Base-by-base conservation (phyloP, 2,888 invertebrate species). In the Nowickia ferox region DNA sequence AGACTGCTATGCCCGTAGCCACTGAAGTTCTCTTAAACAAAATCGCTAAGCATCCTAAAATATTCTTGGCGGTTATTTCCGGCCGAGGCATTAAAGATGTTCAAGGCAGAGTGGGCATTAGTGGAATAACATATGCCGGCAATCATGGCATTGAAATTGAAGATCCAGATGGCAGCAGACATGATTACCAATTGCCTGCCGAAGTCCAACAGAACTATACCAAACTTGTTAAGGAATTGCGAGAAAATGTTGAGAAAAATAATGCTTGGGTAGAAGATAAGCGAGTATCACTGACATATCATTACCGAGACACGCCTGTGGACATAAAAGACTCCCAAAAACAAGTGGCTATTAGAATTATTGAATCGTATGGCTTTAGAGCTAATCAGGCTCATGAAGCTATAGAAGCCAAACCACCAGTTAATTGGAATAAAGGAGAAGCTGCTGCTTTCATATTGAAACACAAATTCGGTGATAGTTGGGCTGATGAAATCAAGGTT, bases 261-360 rank as follows among this genome's bases (percentile, higher is more conserved):
- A 96, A 96, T 6, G 96, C 96, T 0, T 96, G 96, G 96, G 95
- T 96, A 0, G 96, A 96, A 90, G 96, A 96, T 90, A 96, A 96
- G 90, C 95, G 94, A 2, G 95, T 96, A 0, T 93, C 96, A 0
- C 91, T 96, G 59, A 96, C 96, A 8, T 96, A 95, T 91, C 96
- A 96, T 89, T 96, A 95, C 90, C 94, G 96, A 1, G 96, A 96
- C 88, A 94, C 95, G 0, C 95, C 96, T 0, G 90, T 93, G 17
- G 93, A 94, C 61, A 88, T 94, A 9, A 93, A 95, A 74, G 93
- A 94, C 0, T 90, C 65, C 91, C 96, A 90, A 92, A 90, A 94
- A 22, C 92, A 93, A 8, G 91, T 94, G 89, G 96, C 96, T 0
- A 93, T 93, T 78, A 93, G 93, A 84, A 93, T 96, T 71, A 96